Conservation (phyloP, 2,113 vertebrate genomes). For the Hystrix cristata region DNA sequence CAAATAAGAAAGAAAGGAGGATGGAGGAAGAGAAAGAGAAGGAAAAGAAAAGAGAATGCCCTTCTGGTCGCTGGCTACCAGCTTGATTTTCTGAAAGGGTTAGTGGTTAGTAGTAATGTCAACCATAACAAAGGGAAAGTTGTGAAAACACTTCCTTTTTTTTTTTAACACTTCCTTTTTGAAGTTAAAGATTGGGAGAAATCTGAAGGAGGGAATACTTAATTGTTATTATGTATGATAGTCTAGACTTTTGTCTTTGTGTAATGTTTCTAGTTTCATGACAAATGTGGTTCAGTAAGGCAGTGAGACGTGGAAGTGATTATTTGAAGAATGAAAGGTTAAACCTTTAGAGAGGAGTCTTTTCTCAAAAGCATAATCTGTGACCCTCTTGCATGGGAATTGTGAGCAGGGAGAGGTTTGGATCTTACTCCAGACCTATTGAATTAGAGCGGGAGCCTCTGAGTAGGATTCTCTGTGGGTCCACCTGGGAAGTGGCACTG, state of each 20-base stretch:
- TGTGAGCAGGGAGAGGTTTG: background rate
- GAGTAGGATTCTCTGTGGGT: background rate
- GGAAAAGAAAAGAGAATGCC: background rate
- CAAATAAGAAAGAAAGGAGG: background rate
- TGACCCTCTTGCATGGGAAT: background rate
- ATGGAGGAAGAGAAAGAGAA: background rate
- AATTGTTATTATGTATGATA: background rate
- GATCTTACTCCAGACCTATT: background rate
- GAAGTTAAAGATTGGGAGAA: background rate
- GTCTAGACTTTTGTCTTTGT: background rate
- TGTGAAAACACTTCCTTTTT: background rate
- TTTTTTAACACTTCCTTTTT: background rate
- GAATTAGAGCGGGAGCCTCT: background rate
- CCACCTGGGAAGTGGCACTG: background rate
- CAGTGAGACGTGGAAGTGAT: background rate
- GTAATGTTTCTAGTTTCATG: background rate
- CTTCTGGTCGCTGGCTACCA: background rate
- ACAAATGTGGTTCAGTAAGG: background rate
- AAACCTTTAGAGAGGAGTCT: background rate
- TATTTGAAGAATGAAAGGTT: background rate
- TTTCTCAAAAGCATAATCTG: background rate
- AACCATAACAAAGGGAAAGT: background rate
- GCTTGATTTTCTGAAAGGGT: background rate
- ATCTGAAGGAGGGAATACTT: background rate
- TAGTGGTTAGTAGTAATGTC: background rate